Evolutionary conservation across 1,140 invertebrate genomes (phyloP).

Genomic region (Platyscapa corneri): DNA sequence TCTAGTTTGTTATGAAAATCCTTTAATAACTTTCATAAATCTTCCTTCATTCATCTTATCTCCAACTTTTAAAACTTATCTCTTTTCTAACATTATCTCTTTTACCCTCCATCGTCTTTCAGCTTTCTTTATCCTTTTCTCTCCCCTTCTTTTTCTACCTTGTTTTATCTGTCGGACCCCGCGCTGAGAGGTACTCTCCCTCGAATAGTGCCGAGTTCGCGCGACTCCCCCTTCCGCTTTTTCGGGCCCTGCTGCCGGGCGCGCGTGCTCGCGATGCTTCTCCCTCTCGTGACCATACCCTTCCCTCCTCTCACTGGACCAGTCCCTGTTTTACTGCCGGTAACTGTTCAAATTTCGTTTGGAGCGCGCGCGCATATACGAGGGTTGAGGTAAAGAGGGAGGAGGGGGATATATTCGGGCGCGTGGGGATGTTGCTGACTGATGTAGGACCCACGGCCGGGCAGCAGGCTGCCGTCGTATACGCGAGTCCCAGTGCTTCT

Average conservation of each 20-base stretch:
- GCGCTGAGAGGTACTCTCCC: slow-evolving; percentile 17
- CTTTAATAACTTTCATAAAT: slow-evolving; percentile 28
- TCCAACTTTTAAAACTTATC: slow-evolving; percentile 34
- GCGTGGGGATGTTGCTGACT: slow-evolving; percentile 32
- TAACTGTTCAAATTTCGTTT: slow-evolving; percentile 73
- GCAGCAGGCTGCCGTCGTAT: not conserved
- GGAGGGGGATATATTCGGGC: not conserved
- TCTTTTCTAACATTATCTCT: not conserved
- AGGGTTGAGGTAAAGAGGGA: not conserved
- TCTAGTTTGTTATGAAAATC: not conserved
- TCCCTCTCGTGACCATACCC: slow-evolving; percentile 25
- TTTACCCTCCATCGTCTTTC: not conserved
- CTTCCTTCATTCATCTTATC: slow-evolving; percentile 3
- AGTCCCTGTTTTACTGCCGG: slow-evolving; percentile 65
- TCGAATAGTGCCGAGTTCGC: slow-evolving; percentile 42
- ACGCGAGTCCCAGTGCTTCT: slow-evolving; percentile 42
- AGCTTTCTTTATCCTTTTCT: not conserved
- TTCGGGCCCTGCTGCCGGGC: slow-evolving; percentile 41
- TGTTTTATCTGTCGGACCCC: slow-evolving; percentile 40
- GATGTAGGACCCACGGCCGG: slow-evolving; percentile 18
- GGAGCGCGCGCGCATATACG: slow-evolving; percentile 26
- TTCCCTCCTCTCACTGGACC: slow-evolving; percentile 60
- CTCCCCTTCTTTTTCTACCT: slow-evolving; percentile 29
- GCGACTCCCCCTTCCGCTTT: slow-evolving; percentile 48
- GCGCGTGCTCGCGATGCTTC: slow-evolving; percentile 38